Conservation (phyloP, 64 coral and sea anemone species). For the Actinia equina region DNA sequence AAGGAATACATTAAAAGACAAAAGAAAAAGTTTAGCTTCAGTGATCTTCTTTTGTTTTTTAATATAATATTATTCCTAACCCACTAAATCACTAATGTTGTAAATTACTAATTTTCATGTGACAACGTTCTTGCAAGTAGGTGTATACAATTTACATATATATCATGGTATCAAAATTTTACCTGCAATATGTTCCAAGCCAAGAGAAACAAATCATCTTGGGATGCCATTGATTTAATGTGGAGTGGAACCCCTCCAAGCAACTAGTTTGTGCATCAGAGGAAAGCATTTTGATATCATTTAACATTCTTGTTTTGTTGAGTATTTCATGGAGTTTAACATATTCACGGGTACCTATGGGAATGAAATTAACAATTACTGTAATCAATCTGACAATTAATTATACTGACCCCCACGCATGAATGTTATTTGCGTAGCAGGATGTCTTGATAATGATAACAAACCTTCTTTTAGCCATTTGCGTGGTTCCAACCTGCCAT, state of each 20-base stretch:
- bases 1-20: too few relatives aligned
- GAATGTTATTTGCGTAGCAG: too few relatives aligned
- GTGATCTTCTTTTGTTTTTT: too few relatives aligned
- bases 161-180: too few relatives aligned
- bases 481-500: not conserved
- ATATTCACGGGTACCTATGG: constrained; percentile 8
- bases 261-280: constrained; percentile 20
- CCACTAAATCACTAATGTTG: too few relatives aligned
- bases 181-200: constrained; percentile 31
- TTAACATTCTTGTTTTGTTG: not conserved
- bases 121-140: too few relatives aligned
- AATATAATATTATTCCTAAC: too few relatives aligned
- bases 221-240: constrained; percentile 23
- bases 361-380: not conserved
- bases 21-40: too few relatives aligned
- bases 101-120: too few relatives aligned
- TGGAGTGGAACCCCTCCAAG: constrained; percentile 15
- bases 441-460: not conserved
- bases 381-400: not conserved
- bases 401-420: too few relatives aligned
- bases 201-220: constrained; percentile 27
- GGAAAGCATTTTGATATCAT: constrained; percentile 18
- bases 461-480: not conserved
- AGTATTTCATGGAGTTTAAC: constrained; percentile 1
- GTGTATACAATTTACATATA: too few relatives aligned